Evolutionary conservation across 2,888 invertebrate species (phyloP).

Genomic region (Agonopterix alstromeriana): DNA sequence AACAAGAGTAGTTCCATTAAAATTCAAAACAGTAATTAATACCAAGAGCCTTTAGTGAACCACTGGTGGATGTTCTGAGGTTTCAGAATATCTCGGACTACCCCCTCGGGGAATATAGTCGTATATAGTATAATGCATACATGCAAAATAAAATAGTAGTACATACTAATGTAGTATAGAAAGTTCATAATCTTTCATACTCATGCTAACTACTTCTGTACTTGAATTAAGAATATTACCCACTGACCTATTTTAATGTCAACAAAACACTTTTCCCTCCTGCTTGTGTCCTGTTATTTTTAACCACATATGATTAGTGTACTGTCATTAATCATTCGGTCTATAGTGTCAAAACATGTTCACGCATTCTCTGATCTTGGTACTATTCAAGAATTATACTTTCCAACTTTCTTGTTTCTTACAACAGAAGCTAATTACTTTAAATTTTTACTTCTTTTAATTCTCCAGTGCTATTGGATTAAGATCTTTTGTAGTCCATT

Average conservation of each 20-base stretch:
- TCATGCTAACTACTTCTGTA: no score
- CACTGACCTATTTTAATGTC: conserved; percentile 51
- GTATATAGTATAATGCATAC: no score
- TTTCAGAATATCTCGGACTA: no score
- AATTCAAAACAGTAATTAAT: no score
- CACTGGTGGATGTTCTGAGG: no score
- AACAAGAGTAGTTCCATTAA: no score
- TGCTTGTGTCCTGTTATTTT: conserved; percentile 49
- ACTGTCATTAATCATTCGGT: conserved; percentile 59
- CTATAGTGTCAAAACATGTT: conserved; percentile 63
- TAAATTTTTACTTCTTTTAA: conserved; percentile 13
- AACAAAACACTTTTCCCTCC: conserved; percentile 43
- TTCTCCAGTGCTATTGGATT: neutral
- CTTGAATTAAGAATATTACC: conserved; percentile 11
- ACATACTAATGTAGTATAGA: no score
- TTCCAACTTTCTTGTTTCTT: conserved; percentile 23
- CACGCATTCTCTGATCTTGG: conserved; percentile 55
- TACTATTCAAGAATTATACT: conserved; percentile 41
- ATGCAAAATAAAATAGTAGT: no score
- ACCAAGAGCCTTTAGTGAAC: no score
- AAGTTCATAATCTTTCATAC: no score
- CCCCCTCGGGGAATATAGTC: no score
- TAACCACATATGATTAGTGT: conserved; percentile 48
- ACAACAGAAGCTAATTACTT: conserved; percentile 40
- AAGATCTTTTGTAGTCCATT: neutral